Base-by-base conservation (phyloP, 2,888 invertebrate genomes). In the Alcis repandata region DNA sequence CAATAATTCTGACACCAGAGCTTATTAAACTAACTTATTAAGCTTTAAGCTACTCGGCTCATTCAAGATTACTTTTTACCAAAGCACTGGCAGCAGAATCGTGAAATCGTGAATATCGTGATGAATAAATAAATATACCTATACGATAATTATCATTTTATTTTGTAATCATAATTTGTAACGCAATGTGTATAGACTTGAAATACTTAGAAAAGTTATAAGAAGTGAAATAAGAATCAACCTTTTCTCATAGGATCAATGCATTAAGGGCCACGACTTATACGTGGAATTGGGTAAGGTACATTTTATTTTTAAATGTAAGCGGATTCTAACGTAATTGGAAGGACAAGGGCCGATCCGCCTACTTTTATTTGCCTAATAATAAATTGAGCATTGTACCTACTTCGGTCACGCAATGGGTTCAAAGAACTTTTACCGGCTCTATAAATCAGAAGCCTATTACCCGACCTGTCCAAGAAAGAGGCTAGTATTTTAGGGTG, bases 361-460 rank as follows among this genome's bases (percentile, higher is more conserved):
- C n/a, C 59, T 36, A 43, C 38, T 36, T 46, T 45, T 27, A 22
- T 46, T 43, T 57, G 36, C 22, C 32, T 32, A 9, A 17, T 41
- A 49, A 62, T 56, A 49, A 56, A 62, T 62, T 62, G 62, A 33
- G n/a, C 4, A 49, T 48, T 48, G 13, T 51, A 41, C 46, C 27
- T 27, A 56, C 45, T 62, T 49, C 20, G 17, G 36, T 13, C 15
- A 46, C 46, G 22, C 33, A 17, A 57, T 43, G 20, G 19, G 32
- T 36, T 22, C 19, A 2, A 15, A 56, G 17, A 41, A 32, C 32
- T 32, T 49, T 17, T 19, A 51, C 3, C 19, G 19, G n/a, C 11
- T 7, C 7, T 33, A 19, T 7, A 51, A 51, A 13, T n/a, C 36
- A 48, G 9, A 9, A 6, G 27, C 27, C 6, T 46, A 10, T 19